These are phyloP conservation scores for Trissolcus basalis DNA, from an alignment of 1,140 invertebrate species.

Conservation along the genomic window DNA sequence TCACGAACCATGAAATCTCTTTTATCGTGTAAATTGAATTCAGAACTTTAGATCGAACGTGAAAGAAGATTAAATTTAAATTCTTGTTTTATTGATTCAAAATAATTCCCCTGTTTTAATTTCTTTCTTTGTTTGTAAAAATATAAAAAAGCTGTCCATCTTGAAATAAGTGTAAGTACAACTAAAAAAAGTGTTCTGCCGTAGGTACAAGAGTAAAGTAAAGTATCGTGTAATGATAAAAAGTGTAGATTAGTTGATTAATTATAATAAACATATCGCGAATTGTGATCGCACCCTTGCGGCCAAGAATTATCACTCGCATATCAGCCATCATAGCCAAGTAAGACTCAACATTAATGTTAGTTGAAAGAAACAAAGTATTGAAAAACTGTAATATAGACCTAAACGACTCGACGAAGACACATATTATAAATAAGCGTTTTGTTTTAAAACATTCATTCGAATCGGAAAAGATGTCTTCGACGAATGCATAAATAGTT, in stretches of 20 bases:
- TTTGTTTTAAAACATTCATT: slow-evolving; percentile 15
- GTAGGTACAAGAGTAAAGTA: slow-evolving; percentile 24
- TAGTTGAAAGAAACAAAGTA: slow-evolving; percentile 22
- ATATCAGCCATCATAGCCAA: slow-evolving; percentile 67
- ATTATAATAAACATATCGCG: slow-evolving; percentile 56
- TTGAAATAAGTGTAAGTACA: slow-evolving; percentile 51
- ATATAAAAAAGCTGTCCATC: slow-evolving; percentile 17
- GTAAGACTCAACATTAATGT: slow-evolving; percentile 43
- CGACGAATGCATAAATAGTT: slow-evolving; percentile 33
- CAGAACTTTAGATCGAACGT: too few species aligned
- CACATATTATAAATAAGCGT: slow-evolving; percentile 1
- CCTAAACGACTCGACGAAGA: slow-evolving; percentile 7
- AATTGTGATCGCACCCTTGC: slow-evolving; percentile 68
- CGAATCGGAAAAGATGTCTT: slow-evolving; percentile 6
- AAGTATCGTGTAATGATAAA: slow-evolving; percentile 19
- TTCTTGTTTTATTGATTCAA: too few species aligned
- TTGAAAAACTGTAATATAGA: slow-evolving; percentile 27
- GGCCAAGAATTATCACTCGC: slow-evolving; percentile 71
- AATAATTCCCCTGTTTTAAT: too few species aligned
- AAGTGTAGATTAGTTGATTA: slow-evolving; percentile 29
- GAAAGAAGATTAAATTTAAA: too few species aligned
- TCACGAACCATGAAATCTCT: not conserved
- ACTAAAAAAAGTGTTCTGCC: slow-evolving; percentile 39
- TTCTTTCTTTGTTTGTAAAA: too few species aligned
- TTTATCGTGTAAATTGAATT: not conserved